A percentile compares a stretch with the other conserved stretches of the same genome.
phyloP scores from a whole-genome alignment of 2,113 vertebrate species.

The Psilopsiagon aurifrons region DNA sequence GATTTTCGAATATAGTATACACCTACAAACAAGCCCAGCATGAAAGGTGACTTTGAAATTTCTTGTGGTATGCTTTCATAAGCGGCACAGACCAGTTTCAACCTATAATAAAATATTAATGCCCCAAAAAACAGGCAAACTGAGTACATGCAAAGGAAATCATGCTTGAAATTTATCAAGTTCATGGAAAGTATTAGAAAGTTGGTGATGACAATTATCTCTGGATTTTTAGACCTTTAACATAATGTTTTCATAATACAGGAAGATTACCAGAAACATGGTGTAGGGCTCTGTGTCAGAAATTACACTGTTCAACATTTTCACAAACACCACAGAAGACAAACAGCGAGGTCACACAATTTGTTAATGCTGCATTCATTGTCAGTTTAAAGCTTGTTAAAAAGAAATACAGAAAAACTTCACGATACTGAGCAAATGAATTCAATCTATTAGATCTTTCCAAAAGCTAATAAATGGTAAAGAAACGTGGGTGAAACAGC shows the following conservation, averaged over 20 bases:
- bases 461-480: not conserved
- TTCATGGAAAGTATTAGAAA: not conserved
- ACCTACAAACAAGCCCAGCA: not conserved
- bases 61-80: not conserved
- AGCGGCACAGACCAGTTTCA: not conserved
- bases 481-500: not conserved
- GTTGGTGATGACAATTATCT: not conserved
- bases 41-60: not conserved
- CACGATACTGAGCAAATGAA: not conserved
- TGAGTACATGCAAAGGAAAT: not conserved
- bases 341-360: not conserved
- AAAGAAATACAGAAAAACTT: not conserved
- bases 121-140: not conserved
- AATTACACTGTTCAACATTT: not conserved
- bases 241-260: not conserved
- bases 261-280: not conserved
- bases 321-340: conserved; percentile 6
- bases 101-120: not conserved
- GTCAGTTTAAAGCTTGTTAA: not conserved
- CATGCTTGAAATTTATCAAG: not conserved
- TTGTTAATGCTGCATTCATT: not conserved
- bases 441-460: not conserved
- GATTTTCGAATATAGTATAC: not conserved
- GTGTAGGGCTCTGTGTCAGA: not conserved
- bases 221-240: not conserved